Base-by-base conservation (phyloP, 2,113 vertebrate genomes). In the Monopterus albus region DNA sequence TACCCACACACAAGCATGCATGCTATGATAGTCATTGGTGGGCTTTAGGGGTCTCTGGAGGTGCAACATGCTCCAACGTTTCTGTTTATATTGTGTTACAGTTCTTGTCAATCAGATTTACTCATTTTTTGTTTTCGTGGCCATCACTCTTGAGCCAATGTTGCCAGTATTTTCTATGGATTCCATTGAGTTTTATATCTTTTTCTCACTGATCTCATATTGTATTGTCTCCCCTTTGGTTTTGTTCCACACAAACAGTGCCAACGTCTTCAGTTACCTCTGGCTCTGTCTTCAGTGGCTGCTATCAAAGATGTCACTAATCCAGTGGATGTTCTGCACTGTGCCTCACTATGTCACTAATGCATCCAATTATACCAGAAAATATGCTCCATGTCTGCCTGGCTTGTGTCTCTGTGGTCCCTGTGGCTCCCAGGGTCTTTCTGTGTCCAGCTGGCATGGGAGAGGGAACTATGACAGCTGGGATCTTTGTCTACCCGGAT, bases 401-500 rank as follows among this genome's bases (percentile, higher is more conserved):
- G 68, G 76, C 72, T 72, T 2, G 14, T 63, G 60, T 75, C 64
- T 53, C 60, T 51, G n/a, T 38, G 59, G 62, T 78, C 83, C 65
- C 65, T 35, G 55, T 63, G 72, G 66, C 81, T 86, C 69, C 58
- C 60, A 62, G 62, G 80, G 78, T 58, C 72, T 59, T n/a, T 50
- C 39, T 56, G 28, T 3, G 6, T 88, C 78, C 87, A 91, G 76
- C 84, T 91, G 90, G 86, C 84, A 72, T 47, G 56, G 58, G 21
- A 62, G 50, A 72, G 49, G 51, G 38, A 79, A 69, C 61, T 10
- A 50, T 76, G 87, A 82, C 88, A 88, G 86, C 88, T 91, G 88
- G 63, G 79, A 83, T 81, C 51, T 45, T 88, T 90, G 88, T 87
- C 86, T 81, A 86, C 86, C 75, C 71, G 39, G 81, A 86, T 82